Evolutionary conservation across 23 tunicate species (phyloP).

Genomic region (Botrylloides violaceus): DNA sequence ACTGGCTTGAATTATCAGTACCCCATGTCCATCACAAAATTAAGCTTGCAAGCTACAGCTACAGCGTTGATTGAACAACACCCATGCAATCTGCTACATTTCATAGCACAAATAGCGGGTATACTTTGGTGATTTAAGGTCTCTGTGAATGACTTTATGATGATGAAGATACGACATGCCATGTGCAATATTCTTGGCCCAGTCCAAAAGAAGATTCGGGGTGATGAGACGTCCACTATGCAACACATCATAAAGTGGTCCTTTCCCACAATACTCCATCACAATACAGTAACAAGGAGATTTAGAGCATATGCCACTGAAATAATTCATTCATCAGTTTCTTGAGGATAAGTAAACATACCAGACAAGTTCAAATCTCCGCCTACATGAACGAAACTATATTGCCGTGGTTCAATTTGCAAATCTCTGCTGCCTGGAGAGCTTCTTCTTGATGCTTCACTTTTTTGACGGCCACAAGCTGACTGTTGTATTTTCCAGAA

Average conservation of each 20-base stretch:
- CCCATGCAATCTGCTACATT: background rate
- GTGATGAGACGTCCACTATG: slow-evolving; percentile 11
- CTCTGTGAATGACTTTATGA: slow-evolving; percentile 37
- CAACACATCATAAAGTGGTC: slow-evolving; percentile 28
- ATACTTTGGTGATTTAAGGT: slow-evolving; percentile 43
- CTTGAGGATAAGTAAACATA: background rate
- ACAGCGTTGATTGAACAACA: background rate
- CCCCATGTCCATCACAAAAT: no score
- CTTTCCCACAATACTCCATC: slow-evolving; percentile 22
- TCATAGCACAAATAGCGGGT: background rate
- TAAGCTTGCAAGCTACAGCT: background rate
- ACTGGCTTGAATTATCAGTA: no score
- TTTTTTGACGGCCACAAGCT: slow-evolving; percentile 18
- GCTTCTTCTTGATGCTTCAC: slow-evolving; percentile 16
- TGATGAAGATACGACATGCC: slow-evolving; percentile 41
- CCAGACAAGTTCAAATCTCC: background rate
- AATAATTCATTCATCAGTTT: background rate
- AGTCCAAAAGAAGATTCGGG: slow-evolving; percentile 25
- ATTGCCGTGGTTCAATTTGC: slow-evolving; percentile 14
- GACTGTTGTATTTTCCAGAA: slow-evolving; percentile 14
- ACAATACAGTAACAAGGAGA: slow-evolving; percentile 17
- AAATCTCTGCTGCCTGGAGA: background rate
- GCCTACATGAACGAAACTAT: slow-evolving; percentile 18
- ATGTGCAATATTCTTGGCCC: slow-evolving; percentile 16
- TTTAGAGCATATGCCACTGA: slow-evolving; percentile 13